Evolutionary conservation across 2,888 invertebrate genomes (phyloP).

Genomic region (Myopa testacea): DNA sequence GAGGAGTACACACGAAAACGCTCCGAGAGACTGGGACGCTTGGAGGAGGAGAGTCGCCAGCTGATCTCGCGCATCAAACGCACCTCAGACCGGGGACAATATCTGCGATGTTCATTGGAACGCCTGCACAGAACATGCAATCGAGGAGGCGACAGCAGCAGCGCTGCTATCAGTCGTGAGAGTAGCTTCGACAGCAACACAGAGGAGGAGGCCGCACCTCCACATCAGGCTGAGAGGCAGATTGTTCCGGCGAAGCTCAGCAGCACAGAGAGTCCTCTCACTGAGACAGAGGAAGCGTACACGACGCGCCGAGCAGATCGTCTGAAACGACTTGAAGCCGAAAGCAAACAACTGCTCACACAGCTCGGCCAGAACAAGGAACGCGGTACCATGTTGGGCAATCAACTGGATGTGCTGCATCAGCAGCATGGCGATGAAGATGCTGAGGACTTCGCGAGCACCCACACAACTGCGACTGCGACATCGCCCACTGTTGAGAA

Average conservation of each 20-base stretch:
- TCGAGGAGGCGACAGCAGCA: background rate
- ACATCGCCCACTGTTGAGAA: constrained; percentile 52
- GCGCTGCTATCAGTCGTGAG: constrained; percentile 57
- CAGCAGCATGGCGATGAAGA: constrained; percentile 53
- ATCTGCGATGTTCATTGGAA: constrained; percentile 62
- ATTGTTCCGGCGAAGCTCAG: background rate
- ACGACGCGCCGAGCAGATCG: constrained; percentile 59
- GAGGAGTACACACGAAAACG: constrained; percentile 66
- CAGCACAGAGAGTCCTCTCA: constrained; percentile 51
- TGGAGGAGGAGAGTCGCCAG: constrained; percentile 86
- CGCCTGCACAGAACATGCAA: constrained; percentile 53
- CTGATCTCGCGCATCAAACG: constrained; percentile 81
- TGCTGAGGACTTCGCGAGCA: background rate
- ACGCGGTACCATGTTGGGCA: constrained; percentile 56
- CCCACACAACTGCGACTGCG: background rate
- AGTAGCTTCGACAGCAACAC: constrained; percentile 64
- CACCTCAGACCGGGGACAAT: constrained; percentile 72
- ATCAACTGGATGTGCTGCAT: constrained; percentile 60
- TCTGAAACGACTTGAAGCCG: constrained; percentile 77
- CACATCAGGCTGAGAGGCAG: background rate
- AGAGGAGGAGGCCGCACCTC: constrained; percentile 45
- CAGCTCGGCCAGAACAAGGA: constrained; percentile 58
- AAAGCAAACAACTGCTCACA: constrained; percentile 78
- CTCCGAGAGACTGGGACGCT: constrained; percentile 67
- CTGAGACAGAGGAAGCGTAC: constrained; percentile 60